Evolutionary conservation across 2,113 vertebrate species (phyloP).

Genomic region (Brachypteracias leptosomus): DNA sequence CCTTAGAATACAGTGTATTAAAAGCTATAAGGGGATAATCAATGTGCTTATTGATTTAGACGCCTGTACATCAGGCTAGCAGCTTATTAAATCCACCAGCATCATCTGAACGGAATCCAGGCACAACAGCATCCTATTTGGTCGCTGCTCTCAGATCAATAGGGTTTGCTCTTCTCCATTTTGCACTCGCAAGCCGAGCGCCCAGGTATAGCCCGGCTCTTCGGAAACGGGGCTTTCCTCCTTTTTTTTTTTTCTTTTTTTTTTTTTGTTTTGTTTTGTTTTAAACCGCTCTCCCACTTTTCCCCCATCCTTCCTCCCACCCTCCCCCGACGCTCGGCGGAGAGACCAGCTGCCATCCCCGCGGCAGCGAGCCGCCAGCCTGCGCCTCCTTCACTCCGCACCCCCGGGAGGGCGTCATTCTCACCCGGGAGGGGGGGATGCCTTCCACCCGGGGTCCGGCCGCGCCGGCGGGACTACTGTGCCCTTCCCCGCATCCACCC

Average conservation of each 20-base stretch:
- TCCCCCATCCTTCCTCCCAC: not conserved
- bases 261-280: not conserved
- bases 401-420: not conserved
- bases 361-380: not conserved
- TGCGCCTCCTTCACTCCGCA: not conserved
- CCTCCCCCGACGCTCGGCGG: not conserved
- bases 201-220: not conserved
- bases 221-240: not conserved
- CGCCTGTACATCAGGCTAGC: not conserved
- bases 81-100: not conserved
- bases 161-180: conserved; percentile 43
- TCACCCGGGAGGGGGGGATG: not conserved
- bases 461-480: not conserved
- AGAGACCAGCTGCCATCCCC: not conserved
- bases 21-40: not conserved
- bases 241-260: not conserved
- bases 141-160: not conserved
- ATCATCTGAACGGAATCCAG: not conserved
- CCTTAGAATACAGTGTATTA: not conserved
- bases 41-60: not conserved
- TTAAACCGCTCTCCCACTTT: not conserved
- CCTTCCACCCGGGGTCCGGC: not conserved
- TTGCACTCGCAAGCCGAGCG: not conserved
- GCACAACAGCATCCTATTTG: not conserved
- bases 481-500: not conserved